phyloP scores from a whole-genome alignment of 2,888 invertebrate genomes.

The Eristalinus aeneus region DNA sequence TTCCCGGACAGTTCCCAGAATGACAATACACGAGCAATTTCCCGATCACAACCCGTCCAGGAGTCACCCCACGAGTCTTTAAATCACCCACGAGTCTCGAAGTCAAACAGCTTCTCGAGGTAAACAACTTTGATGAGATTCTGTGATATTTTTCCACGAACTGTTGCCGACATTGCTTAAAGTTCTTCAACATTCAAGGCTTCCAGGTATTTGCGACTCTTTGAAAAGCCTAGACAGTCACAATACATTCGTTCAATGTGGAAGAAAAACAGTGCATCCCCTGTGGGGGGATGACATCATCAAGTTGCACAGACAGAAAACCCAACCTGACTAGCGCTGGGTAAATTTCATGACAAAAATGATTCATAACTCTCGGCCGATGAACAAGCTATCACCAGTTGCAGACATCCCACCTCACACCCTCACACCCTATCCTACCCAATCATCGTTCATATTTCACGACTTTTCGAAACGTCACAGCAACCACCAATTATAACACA shows the following conservation, averaged over 20 bases:
- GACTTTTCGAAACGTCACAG: not conserved
- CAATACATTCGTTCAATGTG: too few species aligned
- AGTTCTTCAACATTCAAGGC: not conserved
- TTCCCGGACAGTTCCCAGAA: too few species aligned
- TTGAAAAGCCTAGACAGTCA: not conserved
- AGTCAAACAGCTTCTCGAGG: not conserved
- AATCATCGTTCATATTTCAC: not conserved
- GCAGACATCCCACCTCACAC: not conserved
- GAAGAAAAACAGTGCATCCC: too few species aligned
- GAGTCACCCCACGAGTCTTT: too few species aligned
- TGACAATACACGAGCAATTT: too few species aligned
- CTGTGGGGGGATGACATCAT: not conserved
- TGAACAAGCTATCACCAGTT: not conserved
- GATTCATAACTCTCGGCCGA: not conserved
- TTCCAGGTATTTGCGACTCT: not conserved
- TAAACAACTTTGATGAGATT: too few species aligned
- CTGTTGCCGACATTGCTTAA: not conserved
- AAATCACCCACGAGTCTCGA: too few species aligned
- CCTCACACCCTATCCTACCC: too few species aligned
- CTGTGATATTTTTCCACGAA: not conserved
- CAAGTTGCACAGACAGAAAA: not conserved
- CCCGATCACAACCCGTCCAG: too few species aligned
- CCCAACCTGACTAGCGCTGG: not conserved
- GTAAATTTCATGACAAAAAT: not conserved
- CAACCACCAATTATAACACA: slow-evolving; percentile 10